These are phyloP conservation scores for Pantherophis vulpinus DNA, from an alignment of 2,797 vertebrate genomes.

Conservation along the genomic window DNA sequence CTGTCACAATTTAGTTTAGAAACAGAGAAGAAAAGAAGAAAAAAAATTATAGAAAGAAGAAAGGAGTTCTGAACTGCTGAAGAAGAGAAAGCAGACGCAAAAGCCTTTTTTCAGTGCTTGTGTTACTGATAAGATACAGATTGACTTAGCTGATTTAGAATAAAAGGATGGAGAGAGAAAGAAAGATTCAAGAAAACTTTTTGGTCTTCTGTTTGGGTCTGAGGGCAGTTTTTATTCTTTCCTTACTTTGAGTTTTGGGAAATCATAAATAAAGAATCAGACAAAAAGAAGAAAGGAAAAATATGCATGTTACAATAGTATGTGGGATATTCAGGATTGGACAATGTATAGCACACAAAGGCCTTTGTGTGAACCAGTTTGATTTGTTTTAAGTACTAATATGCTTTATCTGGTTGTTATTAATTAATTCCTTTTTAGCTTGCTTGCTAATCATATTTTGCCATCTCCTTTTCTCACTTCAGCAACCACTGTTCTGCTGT, in stretches of 20 bases:
- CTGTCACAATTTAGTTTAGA: background rate
- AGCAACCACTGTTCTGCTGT: background rate
- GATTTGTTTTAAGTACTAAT: background rate
- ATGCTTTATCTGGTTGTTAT: background rate
- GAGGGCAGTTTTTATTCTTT: background rate
- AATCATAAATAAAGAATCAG: background rate
- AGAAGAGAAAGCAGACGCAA: background rate
- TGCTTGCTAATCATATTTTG: background rate
- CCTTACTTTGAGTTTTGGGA: background rate
- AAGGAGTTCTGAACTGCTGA: background rate
- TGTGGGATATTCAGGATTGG: background rate
- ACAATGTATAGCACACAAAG: background rate
- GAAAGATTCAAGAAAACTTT: background rate
- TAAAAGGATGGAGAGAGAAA: background rate
- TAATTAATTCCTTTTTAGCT: background rate
- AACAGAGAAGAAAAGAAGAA: background rate
- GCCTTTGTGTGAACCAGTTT: background rate
- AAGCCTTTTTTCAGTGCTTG: background rate
- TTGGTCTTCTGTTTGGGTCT: background rate
- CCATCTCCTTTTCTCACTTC: background rate
- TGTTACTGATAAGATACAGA: background rate
- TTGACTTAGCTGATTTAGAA: background rate
- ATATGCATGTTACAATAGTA: background rate
- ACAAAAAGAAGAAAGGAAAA: background rate
- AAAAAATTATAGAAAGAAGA: background rate